phyloP scores from a whole-genome alignment of 2,113 vertebrate species.

The Rhipidura dahli region DNA sequence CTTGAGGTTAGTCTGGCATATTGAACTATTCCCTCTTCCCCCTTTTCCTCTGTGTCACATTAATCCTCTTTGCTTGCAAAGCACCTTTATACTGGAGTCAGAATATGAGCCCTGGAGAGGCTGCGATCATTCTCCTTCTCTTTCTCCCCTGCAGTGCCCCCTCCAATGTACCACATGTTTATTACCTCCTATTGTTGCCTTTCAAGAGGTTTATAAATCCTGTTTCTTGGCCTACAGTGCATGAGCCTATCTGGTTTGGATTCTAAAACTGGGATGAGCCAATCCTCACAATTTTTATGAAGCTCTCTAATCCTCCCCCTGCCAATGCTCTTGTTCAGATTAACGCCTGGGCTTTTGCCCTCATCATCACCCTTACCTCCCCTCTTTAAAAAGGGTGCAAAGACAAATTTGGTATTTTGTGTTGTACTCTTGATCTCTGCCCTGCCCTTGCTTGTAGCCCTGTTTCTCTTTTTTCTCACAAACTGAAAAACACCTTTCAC shows the following conservation, averaged over 20 bases:
- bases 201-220: conserved; percentile 24
- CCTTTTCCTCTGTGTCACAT: not conserved
- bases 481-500: not conserved
- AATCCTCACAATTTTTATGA: not conserved
- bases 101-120: not conserved
- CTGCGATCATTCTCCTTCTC: not conserved
- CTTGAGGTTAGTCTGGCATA: not conserved
- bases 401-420: not conserved
- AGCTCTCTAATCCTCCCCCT: not conserved
- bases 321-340: not conserved
- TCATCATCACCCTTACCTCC: not conserved
- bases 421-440: not conserved
- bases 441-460: not conserved
- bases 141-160: not conserved
- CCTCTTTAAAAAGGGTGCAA: not conserved
- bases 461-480: not conserved
- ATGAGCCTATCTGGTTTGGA: not conserved
- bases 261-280: not conserved
- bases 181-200: not conserved
- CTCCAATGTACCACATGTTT: not conserved
- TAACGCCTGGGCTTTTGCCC: not conserved
- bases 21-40: not conserved
- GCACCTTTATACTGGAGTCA: not conserved
- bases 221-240: not conserved
- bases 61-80: not conserved